Evolutionary conservation across 1,140 invertebrate species (phyloP).

Genomic region (Vollenhovia emeryi): DNA sequence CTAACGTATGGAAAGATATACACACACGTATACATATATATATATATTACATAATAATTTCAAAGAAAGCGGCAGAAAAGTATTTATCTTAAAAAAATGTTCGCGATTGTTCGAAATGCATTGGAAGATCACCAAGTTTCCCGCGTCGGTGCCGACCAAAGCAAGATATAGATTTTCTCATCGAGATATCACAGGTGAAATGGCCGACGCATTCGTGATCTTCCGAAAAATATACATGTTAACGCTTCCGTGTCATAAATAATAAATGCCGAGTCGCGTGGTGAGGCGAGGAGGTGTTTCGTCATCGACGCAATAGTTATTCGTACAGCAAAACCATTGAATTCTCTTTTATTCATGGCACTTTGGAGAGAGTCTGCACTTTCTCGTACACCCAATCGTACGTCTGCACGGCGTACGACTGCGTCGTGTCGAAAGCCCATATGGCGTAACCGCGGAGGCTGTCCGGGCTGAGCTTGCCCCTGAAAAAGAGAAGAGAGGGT

Average conservation of each 20-base stretch:
- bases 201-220: slow-evolving; percentile 78
- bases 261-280: slow-evolving; percentile 78
- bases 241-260: slow-evolving; percentile 73
- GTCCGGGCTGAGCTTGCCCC: slow-evolving; percentile 91
- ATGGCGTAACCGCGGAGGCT: slow-evolving; percentile 89
- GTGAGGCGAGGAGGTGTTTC: slow-evolving; percentile 54
- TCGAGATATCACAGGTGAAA: slow-evolving; percentile 84
- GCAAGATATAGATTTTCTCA: slow-evolving; percentile 62
- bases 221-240: slow-evolving; percentile 73
- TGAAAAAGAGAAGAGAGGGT: slow-evolving; percentile 82
- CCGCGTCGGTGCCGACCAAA: slow-evolving; percentile 43
- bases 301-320: slow-evolving; percentile 58
- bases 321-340: slow-evolving; percentile 26
- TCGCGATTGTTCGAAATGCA: neutral
- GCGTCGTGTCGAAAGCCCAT: slow-evolving; percentile 88
- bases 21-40: slow-evolving; percentile 6
- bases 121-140: slow-evolving; percentile 49
- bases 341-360: slow-evolving; percentile 87
- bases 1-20: neutral
- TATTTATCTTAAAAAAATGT: slow-evolving; percentile 55
- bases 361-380: slow-evolving; percentile 89
- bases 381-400: slow-evolving; percentile 91
- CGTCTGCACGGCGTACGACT: slow-evolving; percentile 87
- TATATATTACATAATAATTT: slow-evolving; percentile 67
- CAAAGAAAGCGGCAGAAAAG: slow-evolving; percentile 45